A percentile compares a stretch with the other conserved stretches of the same genome.
phyloP scores from a whole-genome alignment of 2,888 invertebrate genomes.

The Drosophila emarginata region DNA sequence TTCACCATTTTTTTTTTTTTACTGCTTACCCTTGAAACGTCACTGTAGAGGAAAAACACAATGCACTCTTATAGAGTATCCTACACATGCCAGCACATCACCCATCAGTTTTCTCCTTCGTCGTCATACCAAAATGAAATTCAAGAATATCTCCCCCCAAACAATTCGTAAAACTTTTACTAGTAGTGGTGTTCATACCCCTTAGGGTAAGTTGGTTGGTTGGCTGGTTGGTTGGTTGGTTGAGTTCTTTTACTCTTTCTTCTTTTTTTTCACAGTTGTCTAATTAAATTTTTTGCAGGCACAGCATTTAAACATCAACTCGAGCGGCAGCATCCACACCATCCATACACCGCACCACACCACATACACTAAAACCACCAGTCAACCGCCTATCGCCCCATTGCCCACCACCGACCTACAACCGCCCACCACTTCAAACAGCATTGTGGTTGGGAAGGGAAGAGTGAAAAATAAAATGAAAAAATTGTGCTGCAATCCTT shows the following conservation, averaged over 20 bases:
- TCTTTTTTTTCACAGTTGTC: slow-evolving; percentile 64
- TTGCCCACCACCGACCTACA: neutral
- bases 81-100: slow-evolving; percentile 42
- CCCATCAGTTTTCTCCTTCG: neutral
- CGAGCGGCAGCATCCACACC: slow-evolving; percentile 30
- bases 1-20: slow-evolving; percentile 4
- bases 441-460: slow-evolving; percentile 44
- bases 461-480: slow-evolving; percentile 34
- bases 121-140: neutral
- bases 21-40: slow-evolving; percentile 68
- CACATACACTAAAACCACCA: neutral
- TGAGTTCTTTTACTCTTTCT: slow-evolving; percentile 11
- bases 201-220: slow-evolving; percentile 18
- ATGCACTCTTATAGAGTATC: slow-evolving; percentile 23
- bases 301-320: slow-evolving; percentile 67
- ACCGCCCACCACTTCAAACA: slow-evolving; percentile 49
- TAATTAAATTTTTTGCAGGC: slow-evolving; percentile 68
- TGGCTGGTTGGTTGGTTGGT: neutral
- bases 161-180: slow-evolving; percentile 12
- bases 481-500: slow-evolving; percentile 43
- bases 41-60: slow-evolving; percentile 51
- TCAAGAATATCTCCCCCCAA: neutral
- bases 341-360: neutral
- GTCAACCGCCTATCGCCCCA: neutral
- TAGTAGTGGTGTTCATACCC: slow-evolving; percentile 6